A percentile compares a stretch with the other conserved stretches of the same genome.
These are phyloP conservation scores for Oncorhynchus masou DNA, from an alignment of 2,113 vertebrate genomes.

Conservation along the genomic window DNA sequence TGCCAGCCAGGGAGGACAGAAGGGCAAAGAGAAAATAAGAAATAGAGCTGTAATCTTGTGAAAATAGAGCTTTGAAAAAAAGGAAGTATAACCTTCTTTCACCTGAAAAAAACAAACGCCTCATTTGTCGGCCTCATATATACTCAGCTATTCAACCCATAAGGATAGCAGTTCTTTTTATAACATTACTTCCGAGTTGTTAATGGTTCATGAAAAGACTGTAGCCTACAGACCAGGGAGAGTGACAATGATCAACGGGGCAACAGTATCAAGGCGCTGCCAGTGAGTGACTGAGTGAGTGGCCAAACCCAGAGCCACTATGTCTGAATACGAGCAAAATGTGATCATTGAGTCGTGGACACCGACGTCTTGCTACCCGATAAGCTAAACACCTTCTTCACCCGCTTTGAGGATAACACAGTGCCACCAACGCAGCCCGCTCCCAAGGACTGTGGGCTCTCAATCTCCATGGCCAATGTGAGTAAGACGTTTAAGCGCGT, in stretches of 20 bases:
- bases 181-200: neutral
- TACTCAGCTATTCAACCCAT: neutral
- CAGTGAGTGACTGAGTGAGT: too few relatives aligned
- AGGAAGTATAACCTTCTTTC: neutral
- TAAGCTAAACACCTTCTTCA: too few relatives aligned
- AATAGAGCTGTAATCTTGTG: conserved; percentile 11
- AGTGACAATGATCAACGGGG: too few relatives aligned
- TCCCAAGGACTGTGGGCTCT: too few relatives aligned
- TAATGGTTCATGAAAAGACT: neutral
- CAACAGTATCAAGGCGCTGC: neutral
- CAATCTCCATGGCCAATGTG: too few relatives aligned
- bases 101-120: conserved; percentile 7
- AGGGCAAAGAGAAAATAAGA: neutral
- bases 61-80: conserved; percentile 15
- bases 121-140: conserved; percentile 2
- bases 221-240: neutral
- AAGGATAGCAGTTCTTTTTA: conserved; percentile 19
- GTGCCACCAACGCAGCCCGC: too few relatives aligned
- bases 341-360: too few relatives aligned
- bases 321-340: neutral
- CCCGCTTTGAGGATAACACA: too few relatives aligned
- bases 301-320: neutral
- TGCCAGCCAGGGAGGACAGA: conserved; percentile 6
- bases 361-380: too few relatives aligned
- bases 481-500: too few relatives aligned